Percentiles rank a stretch among this genome's conserved stretches.
Conservation (phyloP, 2,888 invertebrate genomes). For the Torymus tubicola region DNA sequence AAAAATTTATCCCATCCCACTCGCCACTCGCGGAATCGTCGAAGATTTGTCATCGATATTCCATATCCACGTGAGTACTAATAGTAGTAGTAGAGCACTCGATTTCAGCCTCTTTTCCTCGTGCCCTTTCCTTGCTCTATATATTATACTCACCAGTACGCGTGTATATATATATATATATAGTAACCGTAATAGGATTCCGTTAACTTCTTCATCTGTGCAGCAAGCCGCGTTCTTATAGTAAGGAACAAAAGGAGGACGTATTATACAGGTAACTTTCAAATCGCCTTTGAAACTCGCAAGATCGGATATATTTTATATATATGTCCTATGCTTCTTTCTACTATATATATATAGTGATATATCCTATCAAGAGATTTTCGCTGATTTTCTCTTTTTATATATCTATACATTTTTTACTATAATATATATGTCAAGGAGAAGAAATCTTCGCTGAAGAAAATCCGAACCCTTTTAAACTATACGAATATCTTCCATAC, state of each 20-base stretch:
- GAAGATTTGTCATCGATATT: constrained; percentile 43
- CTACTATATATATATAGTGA: too few relatives aligned
- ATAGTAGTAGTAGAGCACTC: too few relatives aligned
- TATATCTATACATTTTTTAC: too few relatives aligned
- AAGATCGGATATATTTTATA: constrained; percentile 9
- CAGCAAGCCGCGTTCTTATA: too few relatives aligned
- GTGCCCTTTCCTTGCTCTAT: background rate
- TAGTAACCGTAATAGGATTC: constrained; percentile 35
- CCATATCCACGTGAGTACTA: background rate
- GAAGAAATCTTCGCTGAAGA: too few relatives aligned
- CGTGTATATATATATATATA: too few relatives aligned
- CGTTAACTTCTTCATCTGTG: constrained; percentile 45
- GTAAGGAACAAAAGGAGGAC: background rate
- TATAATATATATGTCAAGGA: too few relatives aligned
- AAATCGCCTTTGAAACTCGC: constrained; percentile 40
- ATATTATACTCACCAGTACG: background rate
- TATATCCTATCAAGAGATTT: too few relatives aligned
- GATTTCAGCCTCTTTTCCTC: too few relatives aligned
- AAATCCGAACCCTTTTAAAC: too few relatives aligned
- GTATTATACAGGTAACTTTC: constrained; percentile 5
- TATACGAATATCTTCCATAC: too few relatives aligned
- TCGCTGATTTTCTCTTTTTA: too few relatives aligned
- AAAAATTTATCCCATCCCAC: constrained; percentile 13
- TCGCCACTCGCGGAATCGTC: constrained; percentile 16
- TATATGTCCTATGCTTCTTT: background rate